These are phyloP conservation scores for Sinotaia quadrata DNA, from an alignment of 2,888 invertebrate species.

Conservation along the genomic window DNA sequence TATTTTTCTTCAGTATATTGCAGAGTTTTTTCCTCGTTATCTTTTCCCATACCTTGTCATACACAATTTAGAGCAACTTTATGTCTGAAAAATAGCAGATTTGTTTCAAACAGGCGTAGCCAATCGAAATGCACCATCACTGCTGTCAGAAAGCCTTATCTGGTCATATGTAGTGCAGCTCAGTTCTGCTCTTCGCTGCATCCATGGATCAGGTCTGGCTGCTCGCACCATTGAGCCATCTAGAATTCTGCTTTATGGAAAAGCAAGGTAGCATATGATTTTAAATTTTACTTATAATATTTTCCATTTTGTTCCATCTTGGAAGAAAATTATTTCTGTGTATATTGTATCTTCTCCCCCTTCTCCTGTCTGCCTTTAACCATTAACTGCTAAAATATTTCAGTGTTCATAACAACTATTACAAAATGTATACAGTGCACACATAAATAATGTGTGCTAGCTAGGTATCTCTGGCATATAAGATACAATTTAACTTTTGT, in stretches of 20 bases:
- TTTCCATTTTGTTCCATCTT: not conserved
- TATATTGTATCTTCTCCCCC: too few species aligned
- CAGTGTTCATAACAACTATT: too few species aligned
- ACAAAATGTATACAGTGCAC: too few species aligned
- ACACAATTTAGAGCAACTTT: too few species aligned
- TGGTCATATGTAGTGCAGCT: conserved; percentile 98
- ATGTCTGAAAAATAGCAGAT: too few species aligned
- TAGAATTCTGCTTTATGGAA: conserved; percentile 79
- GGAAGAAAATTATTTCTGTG: not conserved
- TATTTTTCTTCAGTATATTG: too few species aligned
- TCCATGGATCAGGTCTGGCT: conserved; percentile 86
- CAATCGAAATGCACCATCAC: conserved; percentile 35
- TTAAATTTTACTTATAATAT: not conserved
- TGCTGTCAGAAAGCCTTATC: conserved; percentile 90
- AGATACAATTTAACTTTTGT: too few species aligned
- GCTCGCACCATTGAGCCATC: conserved; percentile 91
- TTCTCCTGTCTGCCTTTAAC: not conserved
- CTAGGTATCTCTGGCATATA: too few species aligned
- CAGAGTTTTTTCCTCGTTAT: not conserved
- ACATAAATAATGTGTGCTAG: too few species aligned
- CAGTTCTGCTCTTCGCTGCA: conserved; percentile 90
- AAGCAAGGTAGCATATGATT: conserved; percentile 57
- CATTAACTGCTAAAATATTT: not conserved
- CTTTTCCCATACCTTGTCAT: too few species aligned
- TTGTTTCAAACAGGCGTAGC: not conserved